phyloP scores from a whole-genome alignment of 2,797 vertebrate genomes.

The Enteromius viviparus region DNA sequence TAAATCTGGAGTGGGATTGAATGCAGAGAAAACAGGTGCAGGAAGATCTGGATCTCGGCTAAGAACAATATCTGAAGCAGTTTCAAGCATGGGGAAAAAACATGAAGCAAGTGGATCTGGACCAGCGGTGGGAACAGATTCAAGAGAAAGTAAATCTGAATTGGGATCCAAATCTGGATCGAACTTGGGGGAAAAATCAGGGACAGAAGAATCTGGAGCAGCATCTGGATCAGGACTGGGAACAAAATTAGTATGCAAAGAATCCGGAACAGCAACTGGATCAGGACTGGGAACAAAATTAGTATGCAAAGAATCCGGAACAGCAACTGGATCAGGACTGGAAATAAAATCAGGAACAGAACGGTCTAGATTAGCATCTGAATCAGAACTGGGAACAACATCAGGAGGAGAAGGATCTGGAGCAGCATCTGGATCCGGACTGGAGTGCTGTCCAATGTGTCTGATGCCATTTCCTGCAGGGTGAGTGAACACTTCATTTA shows the following conservation, averaged over 20 bases:
- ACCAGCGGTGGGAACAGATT: not conserved
- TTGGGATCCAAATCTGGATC: not conserved
- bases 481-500: constrained; percentile 71
- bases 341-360: not conserved
- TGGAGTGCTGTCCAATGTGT: constrained; percentile 89
- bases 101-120: not conserved
- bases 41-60: not conserved
- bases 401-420: constrained; percentile 32
- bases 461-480: constrained; percentile 74
- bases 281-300: not conserved
- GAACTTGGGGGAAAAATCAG: not conserved
- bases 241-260: not conserved
- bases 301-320: not conserved
- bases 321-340: not conserved
- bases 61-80: not conserved
- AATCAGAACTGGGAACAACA: not conserved
- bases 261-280: not conserved
- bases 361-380: not conserved
- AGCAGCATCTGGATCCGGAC: constrained; percentile 14
- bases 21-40: not conserved
- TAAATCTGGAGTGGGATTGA: not conserved
- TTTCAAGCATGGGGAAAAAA: not conserved
- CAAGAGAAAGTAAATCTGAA: not conserved
- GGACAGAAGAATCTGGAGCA: constrained; percentile 39
- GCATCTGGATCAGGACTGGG: not conserved